phyloP scores from a whole-genome alignment of 2,113 vertebrate species.

The Dromaius novaehollandiae region DNA sequence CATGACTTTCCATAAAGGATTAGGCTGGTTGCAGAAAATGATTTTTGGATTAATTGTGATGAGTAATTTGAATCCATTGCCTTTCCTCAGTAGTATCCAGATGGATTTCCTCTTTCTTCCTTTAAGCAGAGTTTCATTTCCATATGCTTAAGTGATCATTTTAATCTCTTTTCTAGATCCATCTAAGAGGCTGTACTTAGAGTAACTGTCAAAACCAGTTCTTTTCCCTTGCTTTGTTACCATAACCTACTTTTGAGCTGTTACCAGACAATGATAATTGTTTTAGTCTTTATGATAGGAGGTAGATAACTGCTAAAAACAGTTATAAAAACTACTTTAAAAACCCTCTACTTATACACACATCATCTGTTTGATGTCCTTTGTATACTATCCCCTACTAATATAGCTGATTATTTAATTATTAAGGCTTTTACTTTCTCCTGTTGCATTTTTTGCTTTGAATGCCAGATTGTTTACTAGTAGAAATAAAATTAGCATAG shows the following conservation, averaged over 20 bases:
- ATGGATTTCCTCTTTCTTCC: neutral
- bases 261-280: constrained; percentile 6
- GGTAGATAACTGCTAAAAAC: neutral
- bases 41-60: neutral
- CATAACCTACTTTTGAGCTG: neutral
- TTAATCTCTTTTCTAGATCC: neutral
- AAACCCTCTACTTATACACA: neutral
- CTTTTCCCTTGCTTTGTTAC: neutral
- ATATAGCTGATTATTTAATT: neutral
- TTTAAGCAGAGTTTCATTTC: neutral
- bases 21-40: neutral
- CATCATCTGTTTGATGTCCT: neutral
- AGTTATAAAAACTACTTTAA: neutral
- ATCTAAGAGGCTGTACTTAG: neutral
- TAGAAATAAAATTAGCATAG: neutral
- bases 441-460: neutral
- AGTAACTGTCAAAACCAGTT: neutral
- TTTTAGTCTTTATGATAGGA: constrained; percentile 37
- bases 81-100: neutral
- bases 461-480: neutral
- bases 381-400: neutral
- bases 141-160: neutral
- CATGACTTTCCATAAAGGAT: neutral
- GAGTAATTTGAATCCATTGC: neutral
- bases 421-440: neutral